These are phyloP conservation scores for Diploscapter pachys DNA, from an alignment of 1,140 invertebrate species.

Conservation along the genomic window DNA sequence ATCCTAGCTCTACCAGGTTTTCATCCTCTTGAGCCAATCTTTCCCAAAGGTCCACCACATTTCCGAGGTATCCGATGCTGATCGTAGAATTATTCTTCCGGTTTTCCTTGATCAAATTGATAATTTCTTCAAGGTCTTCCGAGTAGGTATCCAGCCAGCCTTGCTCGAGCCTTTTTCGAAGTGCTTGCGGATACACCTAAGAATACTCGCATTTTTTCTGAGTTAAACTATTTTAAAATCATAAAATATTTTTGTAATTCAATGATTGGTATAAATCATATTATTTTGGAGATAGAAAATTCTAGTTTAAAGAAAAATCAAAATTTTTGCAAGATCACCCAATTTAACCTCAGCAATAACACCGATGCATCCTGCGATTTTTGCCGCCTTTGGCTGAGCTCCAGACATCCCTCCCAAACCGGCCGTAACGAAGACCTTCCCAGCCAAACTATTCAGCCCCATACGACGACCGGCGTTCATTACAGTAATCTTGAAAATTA, in stretches of 20 bases:
- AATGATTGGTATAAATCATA: no score
- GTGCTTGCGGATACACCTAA: slow-evolving; percentile 60
- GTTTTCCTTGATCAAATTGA: slow-evolving; percentile 62
- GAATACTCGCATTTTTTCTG: neutral
- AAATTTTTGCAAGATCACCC: neutral
- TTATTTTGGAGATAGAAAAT: no score
- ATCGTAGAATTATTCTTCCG: slow-evolving; percentile 58
- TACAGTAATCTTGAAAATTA: slow-evolving; percentile 66
- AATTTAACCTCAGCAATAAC: slow-evolving; percentile 69
- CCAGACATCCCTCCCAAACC: slow-evolving; percentile 72
- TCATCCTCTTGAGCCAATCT: slow-evolving; percentile 66
- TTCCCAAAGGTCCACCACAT: slow-evolving; percentile 70
- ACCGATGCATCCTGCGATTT: slow-evolving; percentile 69
- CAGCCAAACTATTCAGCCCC: slow-evolving; percentile 62
- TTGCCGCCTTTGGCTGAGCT: slow-evolving; percentile 70
- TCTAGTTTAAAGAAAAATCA: neutral
- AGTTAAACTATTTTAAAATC: no score
- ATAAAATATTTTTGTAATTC: no score
- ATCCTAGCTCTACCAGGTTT: slow-evolving; percentile 68
- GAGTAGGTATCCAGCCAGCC: slow-evolving; percentile 68
- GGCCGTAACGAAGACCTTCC: slow-evolving; percentile 68
- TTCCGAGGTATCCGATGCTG: slow-evolving; percentile 70
- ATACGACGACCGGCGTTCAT: slow-evolving; percentile 70
- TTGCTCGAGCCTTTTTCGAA: slow-evolving; percentile 68
- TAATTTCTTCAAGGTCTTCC: slow-evolving; percentile 61